These are phyloP conservation scores for Pachymerium ferrugineum DNA, from an alignment of 2,888 invertebrate genomes.

Conservation along the genomic window DNA sequence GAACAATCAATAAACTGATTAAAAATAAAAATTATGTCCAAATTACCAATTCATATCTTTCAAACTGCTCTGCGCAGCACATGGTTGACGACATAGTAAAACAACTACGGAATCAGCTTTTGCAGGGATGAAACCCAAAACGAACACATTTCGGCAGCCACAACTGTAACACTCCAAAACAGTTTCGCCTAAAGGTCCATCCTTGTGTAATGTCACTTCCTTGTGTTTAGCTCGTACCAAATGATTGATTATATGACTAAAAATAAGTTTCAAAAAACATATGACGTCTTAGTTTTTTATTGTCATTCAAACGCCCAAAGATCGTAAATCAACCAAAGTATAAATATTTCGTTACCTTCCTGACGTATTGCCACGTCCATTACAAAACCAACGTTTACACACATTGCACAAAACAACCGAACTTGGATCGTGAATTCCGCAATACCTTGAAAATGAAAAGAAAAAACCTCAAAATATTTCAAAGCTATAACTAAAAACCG, in stretches of 20 bases:
- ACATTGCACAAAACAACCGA: slow-evolving; percentile 98
- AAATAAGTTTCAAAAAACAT: slow-evolving; percentile 35
- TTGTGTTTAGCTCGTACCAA: slow-evolving; percentile 98
- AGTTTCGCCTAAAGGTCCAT: slow-evolving; percentile 96
- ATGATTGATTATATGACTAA: slow-evolving; percentile 97
- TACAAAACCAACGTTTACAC: slow-evolving; percentile 99
- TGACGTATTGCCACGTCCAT: slow-evolving; percentile 95
- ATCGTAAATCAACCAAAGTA: neutral
- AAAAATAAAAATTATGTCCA: slow-evolving; percentile 36
- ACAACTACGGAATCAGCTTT: slow-evolving; percentile 98
- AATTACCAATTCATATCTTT: slow-evolving; percentile 97
- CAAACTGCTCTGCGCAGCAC: slow-evolving; percentile 91
- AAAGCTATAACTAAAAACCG: too few relatives aligned
- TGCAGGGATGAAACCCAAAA: slow-evolving; percentile 97
- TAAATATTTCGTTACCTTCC: slow-evolving; percentile 54
- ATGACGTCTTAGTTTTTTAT: too few relatives aligned
- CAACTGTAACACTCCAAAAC: slow-evolving; percentile 98
- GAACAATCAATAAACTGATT: neutral
- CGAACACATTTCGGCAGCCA: slow-evolving; percentile 95
- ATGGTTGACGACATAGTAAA: slow-evolving; percentile 92
- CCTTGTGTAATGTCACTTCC: slow-evolving; percentile 94
- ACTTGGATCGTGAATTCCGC: slow-evolving; percentile 95
- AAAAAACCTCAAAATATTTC: neutral
- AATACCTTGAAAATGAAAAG: slow-evolving; percentile 63
- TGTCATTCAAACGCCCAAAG: too few relatives aligned